Evolutionary conservation across 1,140 invertebrate species (phyloP), one percentile per base, ranked within the genome.

Genomic region (Papilio polytes): DNA sequence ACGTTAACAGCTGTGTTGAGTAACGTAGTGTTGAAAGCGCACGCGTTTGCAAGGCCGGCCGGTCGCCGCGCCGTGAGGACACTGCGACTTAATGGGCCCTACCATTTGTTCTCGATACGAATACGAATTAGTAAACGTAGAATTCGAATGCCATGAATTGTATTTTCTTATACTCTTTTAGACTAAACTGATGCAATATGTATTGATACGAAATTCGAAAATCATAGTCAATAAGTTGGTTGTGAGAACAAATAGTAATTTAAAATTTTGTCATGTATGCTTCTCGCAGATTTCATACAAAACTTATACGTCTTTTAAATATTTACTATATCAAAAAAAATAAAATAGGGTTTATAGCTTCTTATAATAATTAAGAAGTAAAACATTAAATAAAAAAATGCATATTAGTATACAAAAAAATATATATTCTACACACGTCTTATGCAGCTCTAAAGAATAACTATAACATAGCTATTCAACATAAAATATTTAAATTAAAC

Each of bases 11-110:
- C 72, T 46, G 41, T 66, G 66, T 83, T 83, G 78, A 53, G 82
- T 83, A 83, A 83, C 74, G 79, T 36, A 76, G 51, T 83, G 82
- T 83, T 46, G 82, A 83, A 83, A 83, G 82, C 74, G 82, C 74
- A 80, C 59, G 74, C 74, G 74, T 10, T n/a, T 36, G 48, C 82
- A 80, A 80, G 82, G 79, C 82, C 79, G 74, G 79, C 66, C 74
- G 22, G 74, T 76, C 41, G 46, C 48, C 36, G 79, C 18, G 51
- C 7, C 18, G 53, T 73, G 76, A 81, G 80, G 76, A 81, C 76
- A 81, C 74, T 15, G 44, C 46, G 46, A 46, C 12, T 22, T 53
- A 13, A 20, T 46, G 4, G 74, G 3, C 74, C 74, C 74, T 48
- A 76, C 74, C 41, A 51, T 76, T 76, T 76, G 74, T 76, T 76